Base-by-base conservation (phyloP, 2,888 invertebrate genomes). In the Idaea dimidiata region DNA sequence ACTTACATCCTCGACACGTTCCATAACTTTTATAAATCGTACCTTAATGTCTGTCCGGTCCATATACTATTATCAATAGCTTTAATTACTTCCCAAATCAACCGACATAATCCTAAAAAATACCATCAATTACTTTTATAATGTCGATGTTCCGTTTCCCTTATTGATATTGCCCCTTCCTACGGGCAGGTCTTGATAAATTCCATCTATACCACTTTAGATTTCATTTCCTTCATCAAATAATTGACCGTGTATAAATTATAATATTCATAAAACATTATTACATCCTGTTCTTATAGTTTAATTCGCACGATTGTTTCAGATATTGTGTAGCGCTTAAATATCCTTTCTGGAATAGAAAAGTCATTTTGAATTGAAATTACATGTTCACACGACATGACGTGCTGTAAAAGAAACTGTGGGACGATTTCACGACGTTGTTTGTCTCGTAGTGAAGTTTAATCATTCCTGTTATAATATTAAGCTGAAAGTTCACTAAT, bases 331-430 rank as follows among this genome's bases (percentile, higher is more conserved):
- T 64, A 62, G 67, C 65, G 66, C 72, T 76, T 73, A 72, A 75
- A 72, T 73, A 67, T 72, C 83, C 57, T 32, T 54, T 54, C 16
- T 54, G 54, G 16, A 17, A 54, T 54, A 16, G 54, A 7, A 54
- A 54, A 17, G 8, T 17, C 10, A 56, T 56, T 56, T 56, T 17
- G 54, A 56, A 56, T 56, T 56, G 18, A 6, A 17, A 18, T 56
- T 56, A 55, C 6, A 24, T 24, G 24, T 18, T 86, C 85, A 79
- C 83, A 85, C 82, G 70, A 68, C 77, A 72, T 84, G 77, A 83
- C 84, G 74, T 77, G 74, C 69, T 78, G 75, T 77, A 75, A 83
- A 87, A 86, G 82, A 84, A 87, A 81, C 75, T 74, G 80, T 82
- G 81, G 75, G 81, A 83, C 72, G 70, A 72, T 79, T 89, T 88